These are phyloP conservation scores for Morelia viridis DNA, from an alignment of 2,797 vertebrate genomes.

Conservation along the genomic window DNA sequence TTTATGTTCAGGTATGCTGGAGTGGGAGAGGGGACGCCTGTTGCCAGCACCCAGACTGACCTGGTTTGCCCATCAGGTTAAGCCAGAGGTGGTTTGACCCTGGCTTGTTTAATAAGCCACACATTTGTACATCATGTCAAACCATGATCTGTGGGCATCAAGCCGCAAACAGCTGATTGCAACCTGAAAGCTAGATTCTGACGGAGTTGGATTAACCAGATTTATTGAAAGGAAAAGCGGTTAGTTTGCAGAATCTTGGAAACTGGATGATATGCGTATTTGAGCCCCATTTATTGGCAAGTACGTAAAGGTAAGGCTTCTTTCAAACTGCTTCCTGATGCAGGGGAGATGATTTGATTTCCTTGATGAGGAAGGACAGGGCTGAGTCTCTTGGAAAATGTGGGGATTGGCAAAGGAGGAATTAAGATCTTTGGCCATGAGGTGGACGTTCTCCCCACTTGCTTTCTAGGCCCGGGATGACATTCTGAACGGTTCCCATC, in stretches of 20 bases:
- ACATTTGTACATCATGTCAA: not conserved
- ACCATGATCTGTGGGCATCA: not conserved
- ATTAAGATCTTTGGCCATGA: conserved; percentile 10
- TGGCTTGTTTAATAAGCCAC: not conserved
- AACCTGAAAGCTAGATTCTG: not conserved
- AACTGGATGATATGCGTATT: not conserved
- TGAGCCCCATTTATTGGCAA: not conserved
- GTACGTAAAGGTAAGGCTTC: not conserved
- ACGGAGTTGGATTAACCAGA: not conserved
- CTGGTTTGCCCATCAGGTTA: no score
- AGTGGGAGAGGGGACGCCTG: not conserved
- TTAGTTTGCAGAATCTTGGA: not conserved
- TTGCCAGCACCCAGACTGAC: not conserved
- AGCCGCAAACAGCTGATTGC: not conserved
- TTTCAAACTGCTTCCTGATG: not conserved
- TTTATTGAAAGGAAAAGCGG: not conserved
- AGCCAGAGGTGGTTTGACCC: not conserved
- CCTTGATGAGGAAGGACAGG: not conserved
- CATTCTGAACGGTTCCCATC: conserved; percentile 97
- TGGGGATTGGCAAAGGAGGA: not conserved
- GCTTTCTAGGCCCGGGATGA: conserved; percentile 89
- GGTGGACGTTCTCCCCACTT: conserved; percentile 14
- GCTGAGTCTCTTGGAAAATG: not conserved
- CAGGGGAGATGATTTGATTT: not conserved
- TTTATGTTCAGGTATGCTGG: conserved; percentile 91